Base-by-base conservation (phyloP, 37 sponge, comb jelly and placozoan genomes). In the Chondrosia reniformis region DNA sequence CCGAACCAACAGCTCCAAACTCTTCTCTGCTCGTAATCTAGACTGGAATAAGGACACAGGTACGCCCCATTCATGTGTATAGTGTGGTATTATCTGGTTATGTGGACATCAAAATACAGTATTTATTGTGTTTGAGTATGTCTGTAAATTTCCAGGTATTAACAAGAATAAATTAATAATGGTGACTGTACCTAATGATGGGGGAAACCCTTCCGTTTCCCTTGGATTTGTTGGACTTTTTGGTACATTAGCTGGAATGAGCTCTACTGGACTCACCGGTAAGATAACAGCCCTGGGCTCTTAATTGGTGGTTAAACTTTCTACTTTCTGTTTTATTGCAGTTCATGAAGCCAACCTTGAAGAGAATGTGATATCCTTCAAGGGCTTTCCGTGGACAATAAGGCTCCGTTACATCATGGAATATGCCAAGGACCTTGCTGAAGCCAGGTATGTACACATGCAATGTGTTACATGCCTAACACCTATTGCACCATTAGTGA, bases 31-130 rank as follows among this genome's bases (percentile, higher is more conserved):
- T 28, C 32, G 89, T 19, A 89, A 89, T 44, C 79, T 89, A 0
- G 89, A 89, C 82, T 89, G 89, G 89, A 80, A 84, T 56, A 75
- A 84, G 61, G 74, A 80, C 56, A 85, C 80, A 58, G 80, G 86
- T 79, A 9, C n/a, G 76, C 2, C 21, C 41, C 41, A 43, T 4
- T 5, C 36, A 8, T 13, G 33, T 71, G 21, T 67, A 22, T 7
- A 37, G 22, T 10, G 65, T 63, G 46, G 1, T 19, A 33, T 28
- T 77, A 17, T 66, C 5, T 12, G 39, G 32, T 36, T 22, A 33
- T 33, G 63, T 62, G 27, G 8, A n/a, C 27, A n/a, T 62, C 39
- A 5, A 39, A 5, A 21, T 37, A 21, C 39, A 6, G 4, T 21
- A 7, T 36, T 66, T 36, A 3, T 19, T 66, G 67, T n/a, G 21